Percentiles rank a stretch among this genome's conserved stretches.
These are phyloP conservation scores for Plodia interpunctella DNA, from an alignment of 1,140 invertebrate genomes.

Conservation along the genomic window DNA sequence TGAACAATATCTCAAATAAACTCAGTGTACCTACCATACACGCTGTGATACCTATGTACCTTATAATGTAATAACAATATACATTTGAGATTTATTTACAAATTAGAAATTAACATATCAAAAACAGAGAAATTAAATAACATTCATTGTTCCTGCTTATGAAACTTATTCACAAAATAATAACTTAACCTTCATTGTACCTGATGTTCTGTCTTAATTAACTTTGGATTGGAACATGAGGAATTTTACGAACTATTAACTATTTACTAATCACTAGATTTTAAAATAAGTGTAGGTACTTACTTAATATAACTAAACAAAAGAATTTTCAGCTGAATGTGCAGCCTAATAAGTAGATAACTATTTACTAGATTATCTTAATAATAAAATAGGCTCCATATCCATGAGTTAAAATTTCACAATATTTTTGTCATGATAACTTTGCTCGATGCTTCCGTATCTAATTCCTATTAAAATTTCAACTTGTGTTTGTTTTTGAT, in stretches of 20 bases:
- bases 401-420: too few species aligned
- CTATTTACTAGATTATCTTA: too few species aligned
- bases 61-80: background rate
- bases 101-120: constrained; percentile 9
- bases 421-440: background rate
- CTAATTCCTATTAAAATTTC: constrained; percentile 9
- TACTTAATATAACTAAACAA: too few species aligned
- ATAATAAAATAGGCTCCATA: too few species aligned
- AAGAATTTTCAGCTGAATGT: too few species aligned
- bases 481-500: constrained; percentile 43
- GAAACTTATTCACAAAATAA: constrained; percentile 57
- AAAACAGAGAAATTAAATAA: constrained; percentile 38
- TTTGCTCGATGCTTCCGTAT: background rate
- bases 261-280: too few species aligned
- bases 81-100: constrained; percentile 8
- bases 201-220: constrained; percentile 31
- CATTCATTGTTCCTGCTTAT: constrained; percentile 30
- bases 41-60: too few species aligned
- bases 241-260: constrained; percentile 22
- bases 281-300: too few species aligned
- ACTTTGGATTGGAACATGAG: constrained; percentile 40
- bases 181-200: constrained; percentile 29
- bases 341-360: too few species aligned
- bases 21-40: too few species aligned
- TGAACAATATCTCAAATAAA: too few species aligned